Evolutionary conservation across 2,113 vertebrate genomes (phyloP).

Genomic region (Alaudala cheleensis): DNA sequence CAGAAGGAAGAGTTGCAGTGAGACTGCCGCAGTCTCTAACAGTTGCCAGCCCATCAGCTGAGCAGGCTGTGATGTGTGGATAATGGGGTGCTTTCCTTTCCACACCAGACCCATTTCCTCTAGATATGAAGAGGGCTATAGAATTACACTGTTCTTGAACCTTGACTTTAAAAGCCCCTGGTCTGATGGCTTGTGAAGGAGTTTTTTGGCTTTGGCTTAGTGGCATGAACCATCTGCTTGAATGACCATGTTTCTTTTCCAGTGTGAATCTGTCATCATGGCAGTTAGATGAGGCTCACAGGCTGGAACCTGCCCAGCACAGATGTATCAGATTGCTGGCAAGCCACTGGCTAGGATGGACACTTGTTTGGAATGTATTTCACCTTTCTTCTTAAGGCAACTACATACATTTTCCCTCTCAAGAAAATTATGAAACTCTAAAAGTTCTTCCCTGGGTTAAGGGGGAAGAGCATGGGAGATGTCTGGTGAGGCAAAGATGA

Average conservation of each 20-base stretch:
- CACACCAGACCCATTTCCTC: not conserved
- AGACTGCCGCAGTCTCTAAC: accelerated
- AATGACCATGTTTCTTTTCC: not conserved
- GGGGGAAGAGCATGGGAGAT: not conserved
- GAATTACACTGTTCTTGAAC: not conserved
- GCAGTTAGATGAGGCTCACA: not conserved
- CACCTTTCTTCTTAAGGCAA: not conserved
- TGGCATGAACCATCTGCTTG: not conserved
- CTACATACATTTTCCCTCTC: not conserved
- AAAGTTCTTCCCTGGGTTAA: not conserved
- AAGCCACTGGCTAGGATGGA: not conserved
- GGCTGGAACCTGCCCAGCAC: not conserved
- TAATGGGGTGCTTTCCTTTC: not conserved
- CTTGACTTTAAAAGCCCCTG: not conserved
- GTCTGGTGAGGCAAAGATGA: not conserved
- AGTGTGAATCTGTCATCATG: not conserved
- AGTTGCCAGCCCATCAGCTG: not conserved
- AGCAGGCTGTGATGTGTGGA: not conserved
- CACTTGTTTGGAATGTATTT: not conserved
- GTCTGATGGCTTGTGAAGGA: not conserved
- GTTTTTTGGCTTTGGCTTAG: not conserved
- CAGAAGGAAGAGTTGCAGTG: not conserved
- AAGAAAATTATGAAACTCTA: not conserved
- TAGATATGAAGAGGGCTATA: not conserved
- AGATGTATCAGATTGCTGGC: not conserved